These are phyloP conservation scores for Larimichthys crocea DNA, from an alignment of 2,113 vertebrate genomes.

Conservation along the genomic window DNA sequence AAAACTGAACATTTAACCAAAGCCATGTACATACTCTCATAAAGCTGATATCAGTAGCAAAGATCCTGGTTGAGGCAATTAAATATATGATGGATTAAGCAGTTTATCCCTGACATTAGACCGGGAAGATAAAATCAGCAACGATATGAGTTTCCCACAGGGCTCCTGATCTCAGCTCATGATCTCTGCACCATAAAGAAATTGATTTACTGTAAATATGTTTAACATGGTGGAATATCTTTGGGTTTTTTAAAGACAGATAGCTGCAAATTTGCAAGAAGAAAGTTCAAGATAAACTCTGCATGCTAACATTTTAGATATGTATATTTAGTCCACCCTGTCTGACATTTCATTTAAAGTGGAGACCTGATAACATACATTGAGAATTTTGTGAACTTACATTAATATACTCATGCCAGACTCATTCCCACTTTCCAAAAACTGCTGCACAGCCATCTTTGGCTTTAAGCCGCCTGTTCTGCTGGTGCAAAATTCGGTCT, in stretches of 20 bases:
- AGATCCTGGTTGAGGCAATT: slow-evolving; percentile 54
- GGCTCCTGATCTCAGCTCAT: slow-evolving; percentile 37
- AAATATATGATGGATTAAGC: slow-evolving; percentile 60
- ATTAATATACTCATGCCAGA: slow-evolving; percentile 37
- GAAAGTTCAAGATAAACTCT: background rate
- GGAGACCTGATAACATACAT: slow-evolving; percentile 16
- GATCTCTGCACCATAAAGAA: slow-evolving; percentile 48
- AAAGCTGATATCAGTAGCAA: slow-evolving; percentile 38
- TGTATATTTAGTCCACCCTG: background rate
- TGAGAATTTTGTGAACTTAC: slow-evolving; percentile 31
- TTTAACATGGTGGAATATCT: background rate
- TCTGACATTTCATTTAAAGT: slow-evolving; percentile 6
- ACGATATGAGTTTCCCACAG: slow-evolving; percentile 30
- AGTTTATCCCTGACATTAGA: slow-evolving; percentile 58
- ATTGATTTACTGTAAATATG: slow-evolving; percentile 42
- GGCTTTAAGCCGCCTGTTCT: slow-evolving; percentile 74
- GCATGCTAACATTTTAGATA: background rate
- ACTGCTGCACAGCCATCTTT: slow-evolving; percentile 66
- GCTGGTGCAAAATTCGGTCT: slow-evolving; percentile 60
- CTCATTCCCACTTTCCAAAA: slow-evolving; percentile 47
- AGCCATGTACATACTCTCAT: slow-evolving; percentile 24
- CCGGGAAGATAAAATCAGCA: slow-evolving; percentile 58
- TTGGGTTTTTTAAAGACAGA: background rate
- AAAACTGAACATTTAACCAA: slow-evolving; percentile 22
- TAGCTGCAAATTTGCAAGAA: background rate